Evolutionary conservation across 2,797 vertebrate species (phyloP).

Genomic region (Notolabrus celidotus): DNA sequence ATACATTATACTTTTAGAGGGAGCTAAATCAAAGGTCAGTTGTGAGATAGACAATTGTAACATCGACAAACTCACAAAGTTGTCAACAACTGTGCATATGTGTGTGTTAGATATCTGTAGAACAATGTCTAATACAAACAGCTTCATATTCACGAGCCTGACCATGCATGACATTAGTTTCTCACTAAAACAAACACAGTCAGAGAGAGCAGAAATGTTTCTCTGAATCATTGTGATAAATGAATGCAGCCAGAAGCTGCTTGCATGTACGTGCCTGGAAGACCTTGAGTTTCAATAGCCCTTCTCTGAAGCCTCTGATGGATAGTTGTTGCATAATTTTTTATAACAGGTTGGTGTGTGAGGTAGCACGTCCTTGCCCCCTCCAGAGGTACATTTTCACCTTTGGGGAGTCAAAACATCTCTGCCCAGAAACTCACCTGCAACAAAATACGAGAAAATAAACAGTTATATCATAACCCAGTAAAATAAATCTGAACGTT

Average conservation of each 20-base stretch:
- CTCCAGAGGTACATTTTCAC: constrained; percentile 7
- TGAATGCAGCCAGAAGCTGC: constrained; percentile 44
- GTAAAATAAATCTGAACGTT: constrained; percentile 45
- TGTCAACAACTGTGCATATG: background rate
- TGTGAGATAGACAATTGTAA: constrained; percentile 7
- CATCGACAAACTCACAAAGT: constrained; percentile 15
- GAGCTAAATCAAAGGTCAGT: constrained; percentile 5
- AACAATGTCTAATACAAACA: constrained; percentile 18
- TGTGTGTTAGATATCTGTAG: constrained; percentile 5
- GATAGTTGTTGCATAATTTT: constrained; percentile 41
- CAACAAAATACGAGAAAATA: constrained; percentile 29
- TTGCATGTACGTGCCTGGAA: constrained; percentile 34
- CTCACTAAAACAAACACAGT: constrained; percentile 61
- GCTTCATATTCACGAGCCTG: constrained; percentile 49
- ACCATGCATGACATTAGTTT: constrained; percentile 55
- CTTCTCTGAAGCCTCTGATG: constrained; percentile 37
- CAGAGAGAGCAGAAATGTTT: constrained; percentile 11
- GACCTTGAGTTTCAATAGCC: constrained; percentile 44
- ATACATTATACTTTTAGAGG: background rate
- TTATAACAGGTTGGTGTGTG: constrained; percentile 9
- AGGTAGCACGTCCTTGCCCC: constrained; percentile 7
- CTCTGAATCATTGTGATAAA: constrained; percentile 56
- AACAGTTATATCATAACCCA: constrained; percentile 52
- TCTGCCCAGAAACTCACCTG: constrained; percentile 1
- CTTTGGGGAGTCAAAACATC: constrained; percentile 5